Evolutionary conservation across 1,140 invertebrate species (phyloP).

Genomic region (Periplaneta americana): DNA sequence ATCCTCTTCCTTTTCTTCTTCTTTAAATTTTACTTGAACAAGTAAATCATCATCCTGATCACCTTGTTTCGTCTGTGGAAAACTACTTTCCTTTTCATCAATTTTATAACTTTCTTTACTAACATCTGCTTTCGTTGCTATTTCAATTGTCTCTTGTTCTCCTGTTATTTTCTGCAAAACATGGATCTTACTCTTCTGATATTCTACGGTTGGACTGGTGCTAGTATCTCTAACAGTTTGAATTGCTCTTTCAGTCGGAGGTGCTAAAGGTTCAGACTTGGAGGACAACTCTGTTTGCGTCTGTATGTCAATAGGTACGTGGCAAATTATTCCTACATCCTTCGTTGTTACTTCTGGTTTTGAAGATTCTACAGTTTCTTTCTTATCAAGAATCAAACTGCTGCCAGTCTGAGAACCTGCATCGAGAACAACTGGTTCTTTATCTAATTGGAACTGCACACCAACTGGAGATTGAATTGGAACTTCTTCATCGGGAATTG

Average conservation of each 20-base stretch:
- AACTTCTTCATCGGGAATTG: constrained; percentile 53
- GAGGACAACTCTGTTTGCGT: constrained; percentile 45
- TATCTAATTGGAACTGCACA: neutral
- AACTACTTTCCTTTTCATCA: neutral
- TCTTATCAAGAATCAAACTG: constrained; percentile 10
- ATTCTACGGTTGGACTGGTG: neutral
- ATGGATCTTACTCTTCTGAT: constrained; percentile 54
- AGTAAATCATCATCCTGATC: constrained; percentile 52
- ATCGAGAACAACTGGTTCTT: constrained; percentile 1
- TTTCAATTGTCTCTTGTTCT: constrained; percentile 70
- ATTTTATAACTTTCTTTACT: neutral
- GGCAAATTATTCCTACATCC: constrained; percentile 32
- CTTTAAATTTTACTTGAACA: constrained; percentile 66
- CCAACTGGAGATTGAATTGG: constrained; percentile 3
- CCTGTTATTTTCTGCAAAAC: constrained; percentile 59
- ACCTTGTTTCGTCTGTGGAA: constrained; percentile 21
- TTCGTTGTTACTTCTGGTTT: neutral
- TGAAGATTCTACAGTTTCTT: neutral
- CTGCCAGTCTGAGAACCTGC: constrained; percentile 22
- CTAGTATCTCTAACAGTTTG: constrained; percentile 32
- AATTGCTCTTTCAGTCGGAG: constrained; percentile 30
- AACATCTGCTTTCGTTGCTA: constrained; percentile 49
- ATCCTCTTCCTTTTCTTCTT: constrained; percentile 30
- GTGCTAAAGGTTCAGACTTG: neutral
- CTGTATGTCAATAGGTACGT: constrained; percentile 47